Conservation (phyloP, 2,797 vertebrate genomes). For the Enteromius treurensis region DNA sequence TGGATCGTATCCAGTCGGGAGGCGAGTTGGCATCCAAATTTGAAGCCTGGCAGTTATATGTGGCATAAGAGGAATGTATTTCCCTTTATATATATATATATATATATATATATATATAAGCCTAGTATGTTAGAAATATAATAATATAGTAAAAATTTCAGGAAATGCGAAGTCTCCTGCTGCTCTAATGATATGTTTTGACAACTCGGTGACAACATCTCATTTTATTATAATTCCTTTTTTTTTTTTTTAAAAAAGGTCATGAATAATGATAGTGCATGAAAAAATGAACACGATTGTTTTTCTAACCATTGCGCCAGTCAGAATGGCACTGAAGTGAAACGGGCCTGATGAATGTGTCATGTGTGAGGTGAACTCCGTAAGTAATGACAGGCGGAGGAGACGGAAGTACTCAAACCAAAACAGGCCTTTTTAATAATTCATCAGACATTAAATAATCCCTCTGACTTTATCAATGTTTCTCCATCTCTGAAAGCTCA, state of each 20-base stretch:
- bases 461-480: conserved; percentile 76
- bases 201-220: conserved; percentile 52
- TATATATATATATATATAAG: not conserved
- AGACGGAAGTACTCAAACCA: conserved; percentile 30
- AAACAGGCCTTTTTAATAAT: conserved; percentile 55
- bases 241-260: conserved; percentile 48
- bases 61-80: not conserved
- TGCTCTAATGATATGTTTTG: conserved; percentile 55
- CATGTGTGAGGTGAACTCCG: conserved; percentile 40
- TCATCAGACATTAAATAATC: conserved; percentile 54
- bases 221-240: conserved; percentile 21
- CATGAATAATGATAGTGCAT: conserved; percentile 51
- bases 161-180: conserved; percentile 32
- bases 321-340: conserved; percentile 46
- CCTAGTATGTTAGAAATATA: conserved; percentile 5
- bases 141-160: not conserved
- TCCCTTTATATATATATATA: not conserved
- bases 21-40: not conserved
- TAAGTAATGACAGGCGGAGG: conserved; percentile 36
- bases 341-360: conserved; percentile 36
- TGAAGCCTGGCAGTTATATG: conserved; percentile 21
- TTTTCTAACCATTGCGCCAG: conserved; percentile 48
- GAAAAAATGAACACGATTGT: conserved; percentile 27
- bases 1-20: conserved; percentile 28
- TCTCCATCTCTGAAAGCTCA: conserved; percentile 79